Conservation (phyloP, 2,888 invertebrate genomes). For the Ormia ochracea region DNA sequence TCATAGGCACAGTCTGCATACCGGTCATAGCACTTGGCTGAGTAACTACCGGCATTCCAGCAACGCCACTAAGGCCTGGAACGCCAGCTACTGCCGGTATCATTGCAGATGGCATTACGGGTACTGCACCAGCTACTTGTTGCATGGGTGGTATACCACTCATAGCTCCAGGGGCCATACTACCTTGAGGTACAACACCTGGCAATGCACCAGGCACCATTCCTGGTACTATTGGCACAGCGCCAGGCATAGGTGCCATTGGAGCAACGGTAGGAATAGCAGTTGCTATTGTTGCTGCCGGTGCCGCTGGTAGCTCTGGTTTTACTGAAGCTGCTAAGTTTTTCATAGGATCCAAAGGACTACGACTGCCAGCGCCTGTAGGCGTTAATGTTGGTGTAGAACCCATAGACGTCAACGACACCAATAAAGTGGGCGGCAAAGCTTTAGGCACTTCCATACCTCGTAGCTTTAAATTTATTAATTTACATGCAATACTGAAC, state of each 20-base stretch:
- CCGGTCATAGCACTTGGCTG: conserved; percentile 57
- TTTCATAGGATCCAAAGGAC: conserved; percentile 73
- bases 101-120: conserved; percentile 60
- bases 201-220: conserved; percentile 64
- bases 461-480: conserved; percentile 93
- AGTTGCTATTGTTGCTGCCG: conserved; percentile 42
- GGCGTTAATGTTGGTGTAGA: conserved; percentile 74
- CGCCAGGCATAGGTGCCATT: conserved; percentile 64
- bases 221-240: conserved; percentile 68
- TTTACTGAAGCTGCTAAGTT: conserved; percentile 58
- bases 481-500: conserved; percentile 98
- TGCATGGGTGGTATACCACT: conserved; percentile 66
- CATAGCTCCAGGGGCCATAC: conserved; percentile 59
- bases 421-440: conserved; percentile 86
- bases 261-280: conserved; percentile 32
- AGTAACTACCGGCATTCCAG: conserved; percentile 76
- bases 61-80: conserved; percentile 67
- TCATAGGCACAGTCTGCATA: conserved; percentile 58
- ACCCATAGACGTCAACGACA: conserved; percentile 82
- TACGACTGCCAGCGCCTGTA: conserved; percentile 72
- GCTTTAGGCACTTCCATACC: conserved; percentile 93
- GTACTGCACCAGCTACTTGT: conserved; percentile 59
- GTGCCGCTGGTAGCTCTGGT: conserved; percentile 38
- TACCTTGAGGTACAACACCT: conserved; percentile 63
- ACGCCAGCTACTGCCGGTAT: conserved; percentile 55